These are phyloP conservation scores for Seriola aureovittata DNA, from an alignment of 2,113 vertebrate genomes.

Conservation along the genomic window DNA sequence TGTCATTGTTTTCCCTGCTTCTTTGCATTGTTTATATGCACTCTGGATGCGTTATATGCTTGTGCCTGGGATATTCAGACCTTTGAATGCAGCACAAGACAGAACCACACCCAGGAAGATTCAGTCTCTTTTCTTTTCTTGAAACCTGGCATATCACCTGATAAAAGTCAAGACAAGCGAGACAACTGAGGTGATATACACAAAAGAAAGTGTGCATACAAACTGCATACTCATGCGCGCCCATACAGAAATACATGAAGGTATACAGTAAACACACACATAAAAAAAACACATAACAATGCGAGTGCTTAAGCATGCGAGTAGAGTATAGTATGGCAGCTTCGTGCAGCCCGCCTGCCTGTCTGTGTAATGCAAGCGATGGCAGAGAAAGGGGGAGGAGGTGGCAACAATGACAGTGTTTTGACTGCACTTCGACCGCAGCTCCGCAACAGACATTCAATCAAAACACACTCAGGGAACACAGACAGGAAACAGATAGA, in stretches of 20 bases:
- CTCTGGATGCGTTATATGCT: slow-evolving; percentile 26
- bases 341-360: slow-evolving; percentile 32
- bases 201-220: slow-evolving; percentile 5
- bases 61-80: slow-evolving; percentile 14
- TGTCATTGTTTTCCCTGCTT: slow-evolving; percentile 18
- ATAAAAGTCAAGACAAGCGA: slow-evolving; percentile 50
- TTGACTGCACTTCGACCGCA: slow-evolving; percentile 62
- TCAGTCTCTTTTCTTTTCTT: neutral
- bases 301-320: slow-evolving; percentile 36
- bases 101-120: slow-evolving; percentile 26
- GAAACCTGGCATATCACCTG: slow-evolving; percentile 38
- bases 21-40: slow-evolving; percentile 29
- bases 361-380: slow-evolving; percentile 46
- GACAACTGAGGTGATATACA: slow-evolving; percentile 17
- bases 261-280: slow-evolving; percentile 26
- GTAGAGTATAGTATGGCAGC: slow-evolving; percentile 56
- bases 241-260: slow-evolving; percentile 19
- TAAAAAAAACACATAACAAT: slow-evolving; percentile 26
- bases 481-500: slow-evolving; percentile 64
- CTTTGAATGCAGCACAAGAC: slow-evolving; percentile 30
- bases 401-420: slow-evolving; percentile 71
- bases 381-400: slow-evolving; percentile 45
- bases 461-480: slow-evolving; percentile 65
- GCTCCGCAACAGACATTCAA: slow-evolving; percentile 65
- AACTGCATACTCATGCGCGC: slow-evolving; percentile 11